Conservation (phyloP, 2,113 vertebrate genomes). For the Phaethornis superciliosus region DNA sequence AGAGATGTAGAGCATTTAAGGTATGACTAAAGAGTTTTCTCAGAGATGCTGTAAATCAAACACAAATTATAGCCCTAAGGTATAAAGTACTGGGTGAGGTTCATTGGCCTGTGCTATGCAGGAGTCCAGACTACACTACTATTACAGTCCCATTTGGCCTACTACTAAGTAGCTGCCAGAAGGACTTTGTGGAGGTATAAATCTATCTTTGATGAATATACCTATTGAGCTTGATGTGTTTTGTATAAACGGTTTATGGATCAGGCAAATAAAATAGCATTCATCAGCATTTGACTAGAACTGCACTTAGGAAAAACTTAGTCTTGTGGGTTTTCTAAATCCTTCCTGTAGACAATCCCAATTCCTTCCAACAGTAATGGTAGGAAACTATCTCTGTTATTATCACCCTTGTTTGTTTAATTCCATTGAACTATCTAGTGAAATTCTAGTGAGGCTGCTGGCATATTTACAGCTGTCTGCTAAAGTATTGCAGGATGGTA, state of each 20-base stretch:
- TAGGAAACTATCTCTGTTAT: not conserved
- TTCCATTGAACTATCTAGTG: not conserved
- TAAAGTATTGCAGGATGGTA: not conserved
- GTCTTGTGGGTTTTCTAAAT: not conserved
- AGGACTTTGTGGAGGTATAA: not conserved
- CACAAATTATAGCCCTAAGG: not conserved
- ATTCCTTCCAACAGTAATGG: not conserved
- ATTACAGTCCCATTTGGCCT: not conserved
- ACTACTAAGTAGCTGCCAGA: not conserved
- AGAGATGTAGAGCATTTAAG: not conserved
- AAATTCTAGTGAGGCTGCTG: not conserved
- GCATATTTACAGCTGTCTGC: not conserved
- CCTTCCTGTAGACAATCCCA: not conserved
- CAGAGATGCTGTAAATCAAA: not conserved
- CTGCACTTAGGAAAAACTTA: not conserved
- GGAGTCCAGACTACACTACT: not conserved
- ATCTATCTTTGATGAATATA: not conserved
- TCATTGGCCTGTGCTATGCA: not conserved
- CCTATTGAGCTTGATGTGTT: not conserved
- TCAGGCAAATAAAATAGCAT: not conserved
- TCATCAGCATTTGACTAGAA: not conserved
- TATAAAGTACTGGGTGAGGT: not conserved
- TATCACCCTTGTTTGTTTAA: not conserved
- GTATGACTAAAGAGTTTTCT: not conserved
- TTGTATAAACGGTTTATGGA: not conserved